phyloP scores from a whole-genome alignment of 1,140 invertebrate genomes.

The Apis mellifera region Amel_HAv3.1 CM009942.2:7700501-7701000 shows the following conservation, averaged over 20 bases:
- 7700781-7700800: conserved; percentile 32
- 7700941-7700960: conserved; percentile 40
- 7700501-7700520: conserved; percentile 4
- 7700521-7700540: background rate
- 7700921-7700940: conserved; percentile 42
- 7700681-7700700: conserved; percentile 5
- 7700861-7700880: conserved; percentile 51
- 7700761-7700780: conserved; percentile 51
- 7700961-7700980: conserved; percentile 30
- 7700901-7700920: conserved; percentile 32
- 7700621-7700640: conserved; percentile 7
- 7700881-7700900: conserved; percentile 31
- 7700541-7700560: background rate
- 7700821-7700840: conserved; percentile 37
- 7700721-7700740: conserved; percentile 33
- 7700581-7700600: background rate
- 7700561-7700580: conserved; percentile 6
- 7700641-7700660: conserved; percentile 23
- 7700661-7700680: conserved; percentile 33
- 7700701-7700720: conserved; percentile 47
- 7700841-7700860: conserved; percentile 40
- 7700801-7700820: conserved; percentile 32
- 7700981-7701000: conserved; percentile 48
- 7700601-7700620: conserved; percentile 23
- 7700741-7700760: conserved; percentile 10